A percentile compares a stretch with the other conserved stretches of the same genome.
These are phyloP conservation scores for Rousettus leschenaultii DNA, from an alignment of 2,113 vertebrate genomes.

Conservation along the genomic window DNA sequence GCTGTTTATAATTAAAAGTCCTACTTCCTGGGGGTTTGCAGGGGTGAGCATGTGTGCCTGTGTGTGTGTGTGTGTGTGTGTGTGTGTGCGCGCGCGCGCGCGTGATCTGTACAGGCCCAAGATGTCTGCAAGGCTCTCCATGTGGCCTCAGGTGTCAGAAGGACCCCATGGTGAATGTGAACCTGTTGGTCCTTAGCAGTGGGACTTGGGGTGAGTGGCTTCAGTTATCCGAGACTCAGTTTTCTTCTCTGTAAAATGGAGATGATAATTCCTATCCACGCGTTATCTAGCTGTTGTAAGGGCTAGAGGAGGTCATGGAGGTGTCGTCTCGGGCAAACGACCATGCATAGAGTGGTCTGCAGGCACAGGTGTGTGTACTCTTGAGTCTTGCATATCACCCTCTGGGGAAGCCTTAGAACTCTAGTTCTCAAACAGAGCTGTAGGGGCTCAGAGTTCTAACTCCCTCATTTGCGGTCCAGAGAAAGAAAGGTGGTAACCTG, in stretches of 20 bases:
- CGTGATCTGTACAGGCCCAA: no score
- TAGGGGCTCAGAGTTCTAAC: not conserved
- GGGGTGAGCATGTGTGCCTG: not conserved
- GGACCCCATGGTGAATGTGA: not conserved
- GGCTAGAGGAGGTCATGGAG: not conserved
- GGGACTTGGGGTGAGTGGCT: not conserved
- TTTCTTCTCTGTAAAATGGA: not conserved
- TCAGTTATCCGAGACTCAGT: not conserved
- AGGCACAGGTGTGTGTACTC: not conserved
- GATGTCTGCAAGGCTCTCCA: not conserved
- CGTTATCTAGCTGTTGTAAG: not conserved
- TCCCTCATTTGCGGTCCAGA: not conserved
- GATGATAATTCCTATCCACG: accelerated
- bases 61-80: not conserved
- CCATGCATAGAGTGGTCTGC: not conserved
- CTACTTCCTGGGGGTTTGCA: not conserved
- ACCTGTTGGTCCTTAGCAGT: not conserved
- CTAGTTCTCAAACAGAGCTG: not conserved
- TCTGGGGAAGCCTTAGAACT: not conserved
- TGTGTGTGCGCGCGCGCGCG: not conserved
- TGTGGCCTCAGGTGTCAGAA: not conserved
- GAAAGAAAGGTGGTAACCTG: not conserved
- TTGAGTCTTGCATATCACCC: not conserved
- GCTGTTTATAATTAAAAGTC: constrained; percentile 23
- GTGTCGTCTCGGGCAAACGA: not conserved